Conservation (phyloP, 2,797 vertebrate species). For the Poeciliopsis gracilis region DNA sequence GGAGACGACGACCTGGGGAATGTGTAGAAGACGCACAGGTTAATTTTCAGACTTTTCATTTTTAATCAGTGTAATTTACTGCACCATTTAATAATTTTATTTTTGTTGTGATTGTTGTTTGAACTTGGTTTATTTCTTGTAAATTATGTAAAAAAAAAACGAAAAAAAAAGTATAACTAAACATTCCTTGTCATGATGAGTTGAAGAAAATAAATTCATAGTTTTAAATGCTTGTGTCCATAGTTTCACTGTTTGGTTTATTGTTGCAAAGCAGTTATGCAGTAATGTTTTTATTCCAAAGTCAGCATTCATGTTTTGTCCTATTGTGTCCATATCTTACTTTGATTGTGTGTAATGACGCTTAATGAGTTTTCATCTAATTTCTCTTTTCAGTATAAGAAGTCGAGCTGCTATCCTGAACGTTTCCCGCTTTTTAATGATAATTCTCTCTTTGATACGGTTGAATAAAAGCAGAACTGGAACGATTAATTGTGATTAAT, state of each 20-base stretch:
- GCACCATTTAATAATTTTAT: neutral
- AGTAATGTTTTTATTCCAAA: neutral
- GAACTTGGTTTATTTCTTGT: slow-evolving; percentile 33
- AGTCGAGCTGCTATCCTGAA: neutral
- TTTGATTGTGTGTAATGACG: neutral
- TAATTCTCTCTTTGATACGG: neutral
- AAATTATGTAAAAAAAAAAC: slow-evolving; percentile 38
- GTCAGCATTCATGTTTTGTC: neutral
- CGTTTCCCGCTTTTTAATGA: neutral
- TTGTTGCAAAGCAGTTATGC: neutral
- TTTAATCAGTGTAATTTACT: slow-evolving; percentile 15
- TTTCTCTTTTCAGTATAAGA: neutral
- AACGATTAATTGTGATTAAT: no score
- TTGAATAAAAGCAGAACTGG: neutral
- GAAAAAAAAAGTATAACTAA: slow-evolving; percentile 17
- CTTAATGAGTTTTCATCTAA: neutral
- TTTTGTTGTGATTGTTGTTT: slow-evolving; percentile 38
- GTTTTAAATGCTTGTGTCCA: neutral
- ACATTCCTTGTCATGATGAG: slow-evolving; percentile 60
- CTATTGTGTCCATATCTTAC: neutral
- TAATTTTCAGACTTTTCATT: slow-evolving; percentile 7
- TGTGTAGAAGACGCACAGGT: slow-evolving; percentile 14
- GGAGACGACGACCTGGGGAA: neutral
- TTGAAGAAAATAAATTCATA: slow-evolving; percentile 31
- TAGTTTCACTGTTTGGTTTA: neutral